Percentiles rank a stretch among this genome's conserved stretches.
phyloP scores from a whole-genome alignment of 2,113 vertebrate species.

The Gymnocephalus cernua region DNA sequence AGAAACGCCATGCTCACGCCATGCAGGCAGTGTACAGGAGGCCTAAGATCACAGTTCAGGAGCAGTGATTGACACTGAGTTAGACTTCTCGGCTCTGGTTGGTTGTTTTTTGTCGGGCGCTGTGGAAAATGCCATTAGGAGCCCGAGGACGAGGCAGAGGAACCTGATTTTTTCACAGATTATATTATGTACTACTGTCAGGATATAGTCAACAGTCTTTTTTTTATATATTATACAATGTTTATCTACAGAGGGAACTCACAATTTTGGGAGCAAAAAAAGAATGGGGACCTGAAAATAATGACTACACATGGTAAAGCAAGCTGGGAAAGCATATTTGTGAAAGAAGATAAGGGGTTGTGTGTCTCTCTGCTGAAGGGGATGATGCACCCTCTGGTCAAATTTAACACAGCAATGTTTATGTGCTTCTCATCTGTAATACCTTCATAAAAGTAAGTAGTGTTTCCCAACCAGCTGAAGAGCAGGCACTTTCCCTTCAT shows the following conservation, averaged over 20 bases:
- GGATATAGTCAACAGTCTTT: no score
- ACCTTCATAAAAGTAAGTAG: conserved; percentile 6
- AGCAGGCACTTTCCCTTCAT: conserved; percentile 54
- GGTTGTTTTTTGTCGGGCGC: no score
- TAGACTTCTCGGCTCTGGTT: no score
- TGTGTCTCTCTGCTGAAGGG: conserved; percentile 54
- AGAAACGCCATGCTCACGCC: no score
- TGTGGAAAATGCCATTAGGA: no score
- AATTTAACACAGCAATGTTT: conserved; percentile 56
- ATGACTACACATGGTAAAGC: not conserved
- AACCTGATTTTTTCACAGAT: no score
- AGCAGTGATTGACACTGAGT: no score
- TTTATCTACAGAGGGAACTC: conserved; percentile 13
- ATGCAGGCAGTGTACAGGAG: no score
- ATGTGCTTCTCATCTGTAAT: conserved; percentile 6
- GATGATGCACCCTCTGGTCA: conserved; percentile 45
- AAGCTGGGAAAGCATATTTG: conserved; percentile 38
- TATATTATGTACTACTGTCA: no score
- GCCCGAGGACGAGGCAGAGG: no score
- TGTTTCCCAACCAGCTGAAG: conserved; percentile 12
- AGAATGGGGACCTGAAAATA: not conserved
- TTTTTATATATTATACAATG: not conserved
- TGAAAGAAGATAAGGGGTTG: conserved; percentile 33
- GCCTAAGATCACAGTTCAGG: no score
- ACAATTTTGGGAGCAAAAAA: not conserved